Evolutionary conservation across 2,888 invertebrate species (phyloP), one percentile per base, ranked within the genome.

Genomic region (Drosophila phalerata): DNA sequence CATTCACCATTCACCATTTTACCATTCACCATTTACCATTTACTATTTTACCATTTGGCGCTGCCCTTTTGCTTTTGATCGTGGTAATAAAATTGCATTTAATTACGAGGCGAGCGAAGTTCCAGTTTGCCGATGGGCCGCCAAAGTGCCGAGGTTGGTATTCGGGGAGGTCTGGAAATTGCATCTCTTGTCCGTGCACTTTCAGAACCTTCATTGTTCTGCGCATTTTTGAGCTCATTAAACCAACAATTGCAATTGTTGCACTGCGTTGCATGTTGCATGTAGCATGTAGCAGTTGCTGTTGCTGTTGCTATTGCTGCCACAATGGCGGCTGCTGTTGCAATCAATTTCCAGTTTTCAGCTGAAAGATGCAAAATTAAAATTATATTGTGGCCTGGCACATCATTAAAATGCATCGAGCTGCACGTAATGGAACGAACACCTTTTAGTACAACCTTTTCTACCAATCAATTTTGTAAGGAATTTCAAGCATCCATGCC

Each of bases 81-180:
- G 81, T 75, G 79, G 86, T 79, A 81, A 87, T 87, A 87, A 88
- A 87, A 88, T 85, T 82, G 89, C 87, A 85, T 85, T 88, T 90
- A 87, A 79, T 87, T 88, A 82, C 78, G 55, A 53, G 52, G 52
- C 17, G 17, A 67, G 67, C 48, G 51, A 79, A 48, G 38, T 40
- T 53, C 65, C 67, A 67, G 58, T 45, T 42, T 52, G 56, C 43
- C 52, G 57, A 40, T 49, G 53, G 32, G 15, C 56, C 60, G 45
- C 57, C 55, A 43, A 51, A 67, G 28, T 52, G 56, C 43, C 37
- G 25, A 55, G 17, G 40, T 47, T 53, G 37, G 40, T 22, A 58
- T 19, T 47, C 19, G 5, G n/a, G 15, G 15, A 19, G 66, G 60
- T 43, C 65, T 57, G 61, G 60, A 83, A 83, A 83, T 81, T 69